A percentile compares a stretch with the other conserved stretches of the same genome.
phyloP scores from a whole-genome alignment of 1,140 invertebrate species.

The Scylla paramamosain region DNA sequence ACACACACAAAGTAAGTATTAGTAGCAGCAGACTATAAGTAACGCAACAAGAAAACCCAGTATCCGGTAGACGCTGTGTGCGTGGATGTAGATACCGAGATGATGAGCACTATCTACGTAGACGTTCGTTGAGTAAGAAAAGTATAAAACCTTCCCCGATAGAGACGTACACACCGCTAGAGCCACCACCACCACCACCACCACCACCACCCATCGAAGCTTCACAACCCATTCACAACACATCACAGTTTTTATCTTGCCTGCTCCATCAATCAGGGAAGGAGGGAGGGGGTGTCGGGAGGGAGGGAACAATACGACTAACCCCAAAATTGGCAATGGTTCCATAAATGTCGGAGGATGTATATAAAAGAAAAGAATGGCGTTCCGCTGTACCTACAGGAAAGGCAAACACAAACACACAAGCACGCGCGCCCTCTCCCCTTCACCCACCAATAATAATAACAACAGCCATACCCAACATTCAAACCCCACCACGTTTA shows the following conservation, averaged over 20 bases:
- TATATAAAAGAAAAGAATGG: conserved; percentile 24
- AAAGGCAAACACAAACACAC: background rate
- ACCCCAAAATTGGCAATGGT: conserved; percentile 9
- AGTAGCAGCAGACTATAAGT: no score
- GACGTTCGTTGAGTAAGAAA: no score
- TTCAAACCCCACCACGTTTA: background rate
- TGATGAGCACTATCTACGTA: no score
- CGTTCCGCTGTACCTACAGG: background rate
- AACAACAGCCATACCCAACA: background rate
- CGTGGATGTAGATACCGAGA: no score
- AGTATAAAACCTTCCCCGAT: no score
- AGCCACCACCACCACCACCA: no score
- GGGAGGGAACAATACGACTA: conserved; percentile 1
- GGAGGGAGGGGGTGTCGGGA: background rate
- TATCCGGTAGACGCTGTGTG: no score
- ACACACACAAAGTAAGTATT: no score
- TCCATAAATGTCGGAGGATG: conserved; percentile 6
- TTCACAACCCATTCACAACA: background rate
- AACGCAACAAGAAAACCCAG: no score
- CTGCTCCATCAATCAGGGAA: background rate
- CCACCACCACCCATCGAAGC: background rate
- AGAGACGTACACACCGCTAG: no score
- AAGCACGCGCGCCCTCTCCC: background rate
- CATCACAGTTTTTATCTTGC: conserved; percentile 23
- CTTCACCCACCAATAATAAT: background rate